Evolutionary conservation across 2,888 invertebrate species (phyloP), one percentile per base, ranked within the genome.

Genomic region (Tipula helvola): DNA sequence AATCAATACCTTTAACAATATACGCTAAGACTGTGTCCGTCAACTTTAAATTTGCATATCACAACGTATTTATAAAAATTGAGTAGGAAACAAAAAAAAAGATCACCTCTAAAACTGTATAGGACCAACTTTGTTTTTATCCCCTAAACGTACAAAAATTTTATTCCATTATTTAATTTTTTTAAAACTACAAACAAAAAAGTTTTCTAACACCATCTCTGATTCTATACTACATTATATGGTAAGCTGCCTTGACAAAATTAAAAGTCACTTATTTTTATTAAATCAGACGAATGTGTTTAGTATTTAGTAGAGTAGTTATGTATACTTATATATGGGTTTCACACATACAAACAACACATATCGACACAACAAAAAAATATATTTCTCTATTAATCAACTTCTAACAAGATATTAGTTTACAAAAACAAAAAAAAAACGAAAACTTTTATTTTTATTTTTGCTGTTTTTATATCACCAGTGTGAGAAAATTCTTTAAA

Each of bases 391-490:
- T 71, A 71, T 71, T 71, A 71, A 71, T 71, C 71, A 71, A 71
- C 71, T 71, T 71, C 71, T 71, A 71, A 71, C 71, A 71, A 71
- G 71, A 71, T 71, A 71, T 71, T 71, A 71, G 71, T 71, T 71
- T 71, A 28, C 10, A 71, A 71, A 71, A 71, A 71, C 28, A 7
- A 39, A 39, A 39, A 39, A 39, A 39, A 39, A 5, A n/a, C n/a
- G n/a, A n/a, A n/a, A n/a, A n/a, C n/a, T n/a, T 39, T 39, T 39
- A 28, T 28, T 71, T 71, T 71, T 28, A 28, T 10, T 71, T 71
- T 28, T 10, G 2, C 28, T 52, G 1, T 16, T 16, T 13, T n/a
- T n/a, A n/a, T 44, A 10, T 44, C 16, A 10, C 28, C 8, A 71
- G 71, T 71, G 71, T 71, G 71, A 71, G 71, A 71, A 71, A 71